These are phyloP conservation scores for Sipha maydis DNA, from an alignment of 2,888 invertebrate genomes.

Conservation along the genomic window DNA sequence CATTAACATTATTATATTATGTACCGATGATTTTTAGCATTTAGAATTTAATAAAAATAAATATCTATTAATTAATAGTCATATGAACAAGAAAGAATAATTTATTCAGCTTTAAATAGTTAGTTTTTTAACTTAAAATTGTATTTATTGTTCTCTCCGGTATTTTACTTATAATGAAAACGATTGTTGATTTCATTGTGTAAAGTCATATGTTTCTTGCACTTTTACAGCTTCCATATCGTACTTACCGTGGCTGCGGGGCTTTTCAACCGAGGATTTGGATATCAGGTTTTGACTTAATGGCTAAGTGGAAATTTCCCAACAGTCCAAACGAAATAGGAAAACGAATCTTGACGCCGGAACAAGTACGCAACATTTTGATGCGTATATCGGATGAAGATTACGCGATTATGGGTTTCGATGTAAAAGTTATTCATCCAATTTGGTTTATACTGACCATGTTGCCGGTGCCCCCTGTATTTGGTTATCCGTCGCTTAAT, in stretches of 20 bases:
- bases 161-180: too few species aligned
- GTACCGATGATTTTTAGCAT: too few species aligned
- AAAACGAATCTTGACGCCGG: slow-evolving; percentile 92
- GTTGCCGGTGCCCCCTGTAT: slow-evolving; percentile 94
- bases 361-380: slow-evolving; percentile 93
- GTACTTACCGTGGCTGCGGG: slow-evolving; percentile 94
- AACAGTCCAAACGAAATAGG: slow-evolving; percentile 97
- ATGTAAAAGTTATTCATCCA: slow-evolving; percentile 95
- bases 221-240: slow-evolving; percentile 67
- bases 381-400: slow-evolving; percentile 82
- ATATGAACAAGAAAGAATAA: too few species aligned
- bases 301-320: slow-evolving; percentile 98
- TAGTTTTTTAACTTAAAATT: too few species aligned
- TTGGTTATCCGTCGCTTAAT: slow-evolving; percentile 96
- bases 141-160: too few species aligned
- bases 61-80: too few species aligned
- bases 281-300: slow-evolving; percentile 88
- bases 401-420: slow-evolving; percentile 92
- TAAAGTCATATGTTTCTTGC: too few species aligned
- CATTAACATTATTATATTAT: too few species aligned
- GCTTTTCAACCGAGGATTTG: slow-evolving; percentile 95
- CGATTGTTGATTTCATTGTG: background rate
- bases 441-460: slow-evolving; percentile 99
- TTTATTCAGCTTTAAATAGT: too few species aligned
- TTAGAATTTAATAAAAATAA: too few species aligned